These are phyloP conservation scores for Hoplostethus mediterraneus DNA, from an alignment of 2,797 vertebrate genomes.

Conservation along the genomic window DNA sequence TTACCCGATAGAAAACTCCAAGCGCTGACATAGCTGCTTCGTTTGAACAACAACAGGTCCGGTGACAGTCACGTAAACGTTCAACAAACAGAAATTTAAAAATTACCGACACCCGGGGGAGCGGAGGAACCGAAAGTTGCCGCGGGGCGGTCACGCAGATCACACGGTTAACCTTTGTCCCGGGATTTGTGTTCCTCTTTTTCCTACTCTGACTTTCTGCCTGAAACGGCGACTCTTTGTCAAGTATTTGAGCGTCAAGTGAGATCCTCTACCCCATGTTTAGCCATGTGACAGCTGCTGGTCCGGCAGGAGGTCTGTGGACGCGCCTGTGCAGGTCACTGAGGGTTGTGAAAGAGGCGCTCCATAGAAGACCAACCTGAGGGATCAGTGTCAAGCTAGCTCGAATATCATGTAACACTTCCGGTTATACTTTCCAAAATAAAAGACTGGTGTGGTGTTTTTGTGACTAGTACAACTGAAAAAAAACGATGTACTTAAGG, in stretches of 20 bases:
- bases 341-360: not conserved
- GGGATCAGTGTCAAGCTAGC: not conserved
- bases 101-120: not conserved
- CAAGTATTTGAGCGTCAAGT: slow-evolving; percentile 8
- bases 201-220: not conserved
- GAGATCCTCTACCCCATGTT: slow-evolving; percentile 31
- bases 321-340: not conserved
- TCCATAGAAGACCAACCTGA: not conserved
- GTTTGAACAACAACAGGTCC: not conserved
- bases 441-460: not conserved
- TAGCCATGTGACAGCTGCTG: slow-evolving; percentile 63
- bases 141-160: slow-evolving; percentile 34
- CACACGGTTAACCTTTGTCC: slow-evolving; percentile 56
- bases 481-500: no score
- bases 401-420: not conserved
- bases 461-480: not conserved
- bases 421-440: not conserved
- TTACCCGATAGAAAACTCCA: not conserved
- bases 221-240: not conserved
- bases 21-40: accelerated
- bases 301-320: not conserved
- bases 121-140: slow-evolving; percentile 52
- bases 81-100: slow-evolving; percentile 15
- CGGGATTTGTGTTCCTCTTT: slow-evolving; percentile 51
- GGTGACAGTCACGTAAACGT: slow-evolving; percentile 20